These are phyloP conservation scores for Melitaea athalia DNA, from an alignment of 2,888 invertebrate species.

Conservation along the genomic window DNA sequence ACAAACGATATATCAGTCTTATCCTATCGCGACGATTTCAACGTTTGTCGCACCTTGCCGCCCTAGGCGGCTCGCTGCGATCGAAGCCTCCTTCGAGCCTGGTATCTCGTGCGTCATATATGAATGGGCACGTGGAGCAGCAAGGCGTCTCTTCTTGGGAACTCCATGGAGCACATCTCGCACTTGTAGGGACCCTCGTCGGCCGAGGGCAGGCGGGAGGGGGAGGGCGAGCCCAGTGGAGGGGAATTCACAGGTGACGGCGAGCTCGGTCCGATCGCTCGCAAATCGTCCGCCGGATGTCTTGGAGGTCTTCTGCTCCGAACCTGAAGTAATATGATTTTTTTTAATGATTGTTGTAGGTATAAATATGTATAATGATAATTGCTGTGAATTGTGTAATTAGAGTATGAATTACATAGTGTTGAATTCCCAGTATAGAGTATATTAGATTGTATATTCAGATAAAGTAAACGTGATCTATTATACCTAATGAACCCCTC, in stretches of 20 bases:
- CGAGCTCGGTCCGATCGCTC: slow-evolving; percentile 58
- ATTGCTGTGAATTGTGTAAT: too few relatives aligned
- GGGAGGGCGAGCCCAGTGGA: slow-evolving; percentile 29
- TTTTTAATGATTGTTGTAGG: not conserved
- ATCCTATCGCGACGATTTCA: not conserved
- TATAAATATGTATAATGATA: too few relatives aligned
- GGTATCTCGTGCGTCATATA: slow-evolving; percentile 81
- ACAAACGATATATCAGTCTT: slow-evolving; percentile 25
- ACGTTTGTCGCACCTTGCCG: not conserved
- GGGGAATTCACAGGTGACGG: slow-evolving; percentile 31
- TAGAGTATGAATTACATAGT: too few relatives aligned
- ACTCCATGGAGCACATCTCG: slow-evolving; percentile 91
- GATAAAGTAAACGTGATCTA: too few relatives aligned
- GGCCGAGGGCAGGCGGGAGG: slow-evolving; percentile 29
- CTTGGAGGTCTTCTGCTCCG: slow-evolving; percentile 63
- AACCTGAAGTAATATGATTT: slow-evolving; percentile 41
- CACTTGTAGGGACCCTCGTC: slow-evolving; percentile 86
- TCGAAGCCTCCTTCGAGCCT: slow-evolving; percentile 10
- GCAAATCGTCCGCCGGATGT: slow-evolving; percentile 70
- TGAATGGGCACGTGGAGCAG: slow-evolving; percentile 90
- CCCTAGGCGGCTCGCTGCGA: slow-evolving; percentile 19
- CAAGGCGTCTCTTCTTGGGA: slow-evolving; percentile 87
- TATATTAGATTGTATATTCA: too few relatives aligned
- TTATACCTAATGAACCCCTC: too few relatives aligned
- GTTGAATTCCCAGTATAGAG: too few relatives aligned